These are phyloP conservation scores for Limanda limanda DNA, from an alignment of 2,113 vertebrate species.

Conservation along the genomic window DNA sequence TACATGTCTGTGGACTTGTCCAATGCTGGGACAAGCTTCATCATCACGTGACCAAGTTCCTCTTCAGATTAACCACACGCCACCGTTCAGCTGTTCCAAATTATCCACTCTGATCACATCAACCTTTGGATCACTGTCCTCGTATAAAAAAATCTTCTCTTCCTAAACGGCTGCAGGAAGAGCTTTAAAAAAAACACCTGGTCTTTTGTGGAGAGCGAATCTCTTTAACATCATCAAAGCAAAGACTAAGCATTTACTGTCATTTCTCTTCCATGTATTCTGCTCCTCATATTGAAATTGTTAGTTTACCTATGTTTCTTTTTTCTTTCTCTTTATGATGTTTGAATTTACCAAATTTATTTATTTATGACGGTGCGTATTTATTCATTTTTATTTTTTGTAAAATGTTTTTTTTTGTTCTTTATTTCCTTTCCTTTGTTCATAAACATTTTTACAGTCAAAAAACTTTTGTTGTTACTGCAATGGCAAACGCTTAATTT, in stretches of 20 bases:
- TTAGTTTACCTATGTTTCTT: slow-evolving; percentile 67
- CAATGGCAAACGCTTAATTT: slow-evolving; percentile 12
- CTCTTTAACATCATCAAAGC: neutral
- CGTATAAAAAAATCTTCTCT: slow-evolving; percentile 6
- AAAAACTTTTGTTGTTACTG: slow-evolving; percentile 48
- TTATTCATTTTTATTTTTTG: slow-evolving; percentile 83
- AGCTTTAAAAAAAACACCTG: slow-evolving; percentile 32
- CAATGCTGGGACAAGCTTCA: slow-evolving; percentile 14
- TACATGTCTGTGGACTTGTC: slow-evolving; percentile 3
- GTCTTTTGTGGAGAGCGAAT: slow-evolving; percentile 5
- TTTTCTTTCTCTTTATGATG: slow-evolving; percentile 60
- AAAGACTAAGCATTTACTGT: slow-evolving; percentile 36
- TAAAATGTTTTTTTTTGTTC: slow-evolving; percentile 47
- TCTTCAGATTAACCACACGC: slow-evolving; percentile 14
- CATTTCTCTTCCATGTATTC: slow-evolving; percentile 37
- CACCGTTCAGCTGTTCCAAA: slow-evolving; percentile 5
- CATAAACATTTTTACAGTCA: slow-evolving; percentile 41
- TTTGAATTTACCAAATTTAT: slow-evolving; percentile 81
- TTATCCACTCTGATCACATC: slow-evolving; percentile 14
- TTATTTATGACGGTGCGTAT: slow-evolving; percentile 83
- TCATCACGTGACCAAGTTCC: slow-evolving; percentile 11
- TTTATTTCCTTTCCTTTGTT: slow-evolving; percentile 41
- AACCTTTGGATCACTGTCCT: slow-evolving; percentile 1
- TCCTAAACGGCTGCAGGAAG: slow-evolving; percentile 18
- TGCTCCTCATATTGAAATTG: slow-evolving; percentile 60